phyloP scores from a whole-genome alignment of 64 coral and sea anemone genomes.

The Trachythela sp. region DNA sequence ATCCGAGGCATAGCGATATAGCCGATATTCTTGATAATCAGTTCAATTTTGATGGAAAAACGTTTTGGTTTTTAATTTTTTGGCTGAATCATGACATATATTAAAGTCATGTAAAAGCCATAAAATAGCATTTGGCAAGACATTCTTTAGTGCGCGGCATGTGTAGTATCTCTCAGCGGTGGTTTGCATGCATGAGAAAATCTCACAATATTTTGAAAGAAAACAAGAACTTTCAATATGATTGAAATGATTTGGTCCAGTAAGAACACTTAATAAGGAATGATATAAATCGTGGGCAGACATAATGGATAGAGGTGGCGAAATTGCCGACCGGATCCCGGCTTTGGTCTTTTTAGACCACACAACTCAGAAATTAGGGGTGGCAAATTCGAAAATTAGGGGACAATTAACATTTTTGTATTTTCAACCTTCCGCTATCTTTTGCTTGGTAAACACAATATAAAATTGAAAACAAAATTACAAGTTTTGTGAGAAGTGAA shows the following conservation, averaged over 20 bases:
- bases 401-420: background rate
- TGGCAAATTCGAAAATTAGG: background rate
- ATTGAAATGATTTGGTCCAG: background rate
- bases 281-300: background rate
- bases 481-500: background rate
- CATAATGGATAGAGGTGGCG: background rate
- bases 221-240: background rate
- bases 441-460: background rate
- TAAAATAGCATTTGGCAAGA: background rate
- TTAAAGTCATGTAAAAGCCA: no score
- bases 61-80: background rate
- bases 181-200: background rate
- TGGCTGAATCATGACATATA: background rate
- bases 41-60: background rate
- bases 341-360: background rate
- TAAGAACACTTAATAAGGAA: background rate
- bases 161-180: background rate
- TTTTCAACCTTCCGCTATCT: background rate
- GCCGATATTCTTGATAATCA: background rate
- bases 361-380: background rate
- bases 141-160: background rate
- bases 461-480: background rate
- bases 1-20: background rate
- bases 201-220: background rate
- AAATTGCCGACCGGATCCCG: background rate